Base-by-base conservation (phyloP, 2,888 invertebrate genomes). In the Cristatella mucedo region DNA sequence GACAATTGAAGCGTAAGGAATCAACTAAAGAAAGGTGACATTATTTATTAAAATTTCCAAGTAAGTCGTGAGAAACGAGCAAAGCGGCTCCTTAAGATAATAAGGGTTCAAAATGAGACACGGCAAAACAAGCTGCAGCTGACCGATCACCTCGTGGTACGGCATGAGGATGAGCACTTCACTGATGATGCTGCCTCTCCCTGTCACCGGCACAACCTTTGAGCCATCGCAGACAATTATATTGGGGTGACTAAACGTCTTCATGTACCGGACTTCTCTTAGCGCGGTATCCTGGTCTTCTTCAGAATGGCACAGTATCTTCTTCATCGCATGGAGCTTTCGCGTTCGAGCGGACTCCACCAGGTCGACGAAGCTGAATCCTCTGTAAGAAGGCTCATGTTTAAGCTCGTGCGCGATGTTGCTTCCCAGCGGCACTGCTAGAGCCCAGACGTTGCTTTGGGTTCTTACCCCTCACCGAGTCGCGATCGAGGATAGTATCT, bases 281-380 rank as follows among this genome's bases (percentile, higher is more conserved):
- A 76, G 57, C 0, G 80, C 81, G 45, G 55, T 71, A 61, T 56
- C 44, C 57, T 82, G 79, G 60, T 84, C 83, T 48, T 78, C 78
- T 42, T 74, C 69, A 44, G 78, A 76, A 62, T 83, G 82, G 54
- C 82, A 82, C n/a, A 74, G 72, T 42, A 83, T 80, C 52, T 79
- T 73, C 67, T 84, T 84, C 32, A 83, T 66, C 4, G 82, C 84
- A 67, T 74, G 82, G 46, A 72, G 68, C 47, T 74, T 75, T 50
- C 73, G 75, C 3, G 74, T 77, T 22, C 70, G 50, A 1, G 68
- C 57, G 42, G 80, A 78, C 62, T 82, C 79, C 1, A 78, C 76
- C 48, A 84, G 68, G 54, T 78, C 77, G 38, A 84, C 80, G 34
- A 76, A 74, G 55, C 82, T 82, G 59, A 83, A 84, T 7, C 82